A percentile compares a stretch with the other conserved stretches of the same genome.
Evolutionary conservation across 2,888 invertebrate genomes (phyloP).

Genomic region (Antheraea assamensis): DNA sequence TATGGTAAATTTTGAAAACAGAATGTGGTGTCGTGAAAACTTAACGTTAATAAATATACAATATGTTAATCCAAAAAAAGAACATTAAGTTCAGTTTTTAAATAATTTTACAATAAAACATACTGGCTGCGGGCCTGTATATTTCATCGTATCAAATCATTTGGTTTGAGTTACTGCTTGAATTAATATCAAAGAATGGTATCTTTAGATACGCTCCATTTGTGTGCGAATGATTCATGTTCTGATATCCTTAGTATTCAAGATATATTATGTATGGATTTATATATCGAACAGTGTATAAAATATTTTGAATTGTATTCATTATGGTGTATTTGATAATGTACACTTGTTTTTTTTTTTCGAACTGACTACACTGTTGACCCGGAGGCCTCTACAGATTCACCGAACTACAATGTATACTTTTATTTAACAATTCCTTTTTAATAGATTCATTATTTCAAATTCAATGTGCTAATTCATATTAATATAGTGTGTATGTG

Average conservation of each 20-base stretch:
- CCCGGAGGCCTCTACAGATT: too few relatives aligned
- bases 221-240: slow-evolving; percentile 33
- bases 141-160: slow-evolving; percentile 10
- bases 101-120: slow-evolving; percentile 4
- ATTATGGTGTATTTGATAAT: background rate
- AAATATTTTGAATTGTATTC: slow-evolving; percentile 12
- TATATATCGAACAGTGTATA: slow-evolving; percentile 24
- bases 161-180: slow-evolving; percentile 9
- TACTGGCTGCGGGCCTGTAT: background rate
- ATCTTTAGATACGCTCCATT: slow-evolving; percentile 36
- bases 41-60: too few relatives aligned
- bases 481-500: background rate
- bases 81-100: background rate
- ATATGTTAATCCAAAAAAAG: too few relatives aligned
- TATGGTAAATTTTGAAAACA: too few relatives aligned
- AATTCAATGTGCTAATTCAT: background rate
- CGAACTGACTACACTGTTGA: too few relatives aligned
- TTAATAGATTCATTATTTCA: too few relatives aligned
- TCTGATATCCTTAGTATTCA: slow-evolving; percentile 17
- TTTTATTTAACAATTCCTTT: too few relatives aligned
- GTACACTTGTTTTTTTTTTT: too few relatives aligned
- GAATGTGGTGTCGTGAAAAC: too few relatives aligned
- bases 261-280: background rate
- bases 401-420: too few relatives aligned
- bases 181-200: slow-evolving; percentile 31